Base-by-base conservation (phyloP, 2,888 invertebrate genomes). In the Andrena bicolor region DNA sequence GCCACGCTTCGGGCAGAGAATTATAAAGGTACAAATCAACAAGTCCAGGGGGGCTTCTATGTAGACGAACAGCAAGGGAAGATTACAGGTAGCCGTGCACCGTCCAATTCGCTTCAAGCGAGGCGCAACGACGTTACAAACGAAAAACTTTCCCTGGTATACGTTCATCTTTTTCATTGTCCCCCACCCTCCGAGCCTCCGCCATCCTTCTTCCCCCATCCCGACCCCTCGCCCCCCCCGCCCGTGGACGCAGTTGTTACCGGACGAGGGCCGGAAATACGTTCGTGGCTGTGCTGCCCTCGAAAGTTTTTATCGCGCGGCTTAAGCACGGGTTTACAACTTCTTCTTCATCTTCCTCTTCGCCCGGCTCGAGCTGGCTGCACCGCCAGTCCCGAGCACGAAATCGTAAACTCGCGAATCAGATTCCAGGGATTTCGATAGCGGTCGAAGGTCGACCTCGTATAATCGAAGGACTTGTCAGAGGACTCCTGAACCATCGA, bases 221-320 rank as follows among this genome's bases (percentile, higher is more conserved):
- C 20, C 20, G 16, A 2, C 28, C 32, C 16, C 6, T 1, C 60
- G 16, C 10, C 30, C 30, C 30, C 30, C 20, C 51, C 30, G 66
- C 61, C 64, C 66, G 69, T 61, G 64, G 73, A 71, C 65, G 73
- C 85, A 71, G 66, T 86, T 80, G 79, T 86, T 80, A 56, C 84
- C 68, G 75, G 75, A 75, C 77, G 70, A 84, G 82, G 77, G 68
- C 75, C 82, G 84, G 86, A 87, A 87, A 87, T 83, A 82, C 87
- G 78, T 83, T 78, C 76, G 76, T 76, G 72, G 80, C 76, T 74
- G 63, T 70, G 76, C 76, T 75, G 84, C 76, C 76, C 85, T 83
- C 80, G 58, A 86, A 88, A 88, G 73, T 88, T 88, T 87, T 88
- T 88, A 88, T 87, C 88, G 87, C 85, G 66, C 56, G 75, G 86